phyloP scores from a whole-genome alignment of 2,797 vertebrate genomes.

The Alosa sapidissima region DNA sequence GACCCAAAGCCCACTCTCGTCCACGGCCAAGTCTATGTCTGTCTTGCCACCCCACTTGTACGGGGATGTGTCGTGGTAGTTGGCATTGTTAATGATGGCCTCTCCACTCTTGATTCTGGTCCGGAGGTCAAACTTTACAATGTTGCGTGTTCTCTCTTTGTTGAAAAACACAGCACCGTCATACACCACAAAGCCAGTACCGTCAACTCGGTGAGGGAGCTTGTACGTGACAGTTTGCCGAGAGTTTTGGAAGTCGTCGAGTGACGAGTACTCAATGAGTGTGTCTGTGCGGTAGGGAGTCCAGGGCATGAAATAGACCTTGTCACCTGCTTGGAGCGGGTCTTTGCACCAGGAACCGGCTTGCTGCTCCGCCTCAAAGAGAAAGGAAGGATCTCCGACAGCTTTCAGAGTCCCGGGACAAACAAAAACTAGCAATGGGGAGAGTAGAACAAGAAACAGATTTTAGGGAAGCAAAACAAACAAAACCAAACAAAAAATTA shows the following conservation, averaged over 20 bases:
- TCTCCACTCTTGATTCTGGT: constrained; percentile 99
- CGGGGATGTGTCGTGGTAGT: constrained; percentile 98
- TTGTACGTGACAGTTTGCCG: constrained; percentile 96
- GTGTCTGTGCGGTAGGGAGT: constrained; percentile 98
- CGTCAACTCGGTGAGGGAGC: constrained; percentile 95
- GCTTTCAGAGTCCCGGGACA: constrained; percentile 99
- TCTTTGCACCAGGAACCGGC: constrained; percentile 99
- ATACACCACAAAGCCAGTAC: constrained; percentile 98
- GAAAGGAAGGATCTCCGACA: constrained; percentile 94
- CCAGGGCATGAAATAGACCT: constrained; percentile 99
- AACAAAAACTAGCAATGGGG: constrained; percentile 97
- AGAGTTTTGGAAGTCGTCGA: constrained; percentile 94
- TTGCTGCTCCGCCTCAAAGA: constrained; percentile 98
- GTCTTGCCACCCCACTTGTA: constrained; percentile 99
- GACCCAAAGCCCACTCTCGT: constrained; percentile 98
- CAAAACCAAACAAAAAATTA: constrained; percentile 32
- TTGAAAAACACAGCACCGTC: constrained; percentile 99
- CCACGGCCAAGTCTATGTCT: constrained; percentile 96
- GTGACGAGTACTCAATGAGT: constrained; percentile 93
- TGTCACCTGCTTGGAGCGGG: constrained; percentile 97
- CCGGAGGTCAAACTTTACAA: constrained; percentile 98
- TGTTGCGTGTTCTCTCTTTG: constrained; percentile 97
- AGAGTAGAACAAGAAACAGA: constrained; percentile 86
- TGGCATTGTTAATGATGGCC: constrained; percentile 98
- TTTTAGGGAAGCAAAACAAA: constrained; percentile 64